Evolutionary conservation across 2,888 invertebrate genomes (phyloP), one percentile per base, ranked within the genome.

Genomic region (Tridacna crocea): DNA sequence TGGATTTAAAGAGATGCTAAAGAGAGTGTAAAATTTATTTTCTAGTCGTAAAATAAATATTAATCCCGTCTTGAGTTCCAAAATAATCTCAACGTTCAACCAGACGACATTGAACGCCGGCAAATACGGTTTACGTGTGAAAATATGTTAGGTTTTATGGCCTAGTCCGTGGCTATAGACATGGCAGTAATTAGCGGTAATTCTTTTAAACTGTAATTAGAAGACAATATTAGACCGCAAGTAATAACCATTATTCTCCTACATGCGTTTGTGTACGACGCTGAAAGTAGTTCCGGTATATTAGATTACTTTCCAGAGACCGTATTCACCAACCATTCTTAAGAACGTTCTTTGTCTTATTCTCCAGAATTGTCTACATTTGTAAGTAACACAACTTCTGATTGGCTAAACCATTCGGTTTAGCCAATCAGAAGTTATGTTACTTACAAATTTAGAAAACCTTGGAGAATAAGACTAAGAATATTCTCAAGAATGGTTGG

Each of bases 11-110:
- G 75, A 83, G 72, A 74, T 77, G 80, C 83, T 83, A 72, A 85
- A 70, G 77, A 83, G 80, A 46, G 27, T 60, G 76, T 83, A 48
- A 81, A 85, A 77, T 83, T 82, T 86, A 86, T 83, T 83, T 77
- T 60, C 74, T 63, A 24, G 60, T 60, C 72, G 83, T 83, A 83
- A 83, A 86, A 86, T 83, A 82, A 86, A 86, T 72, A 81, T 77
- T 77, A 83, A 86, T 81, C 58, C 75, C 75, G 83, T 86, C 83
- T 72, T 65, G 15, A 65, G 27, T 75, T 65, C 66, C 65, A 36
- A 66, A 75, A 75, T 58, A 73, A 73, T 58, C 58, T 46, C 73
- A 70, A 51, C 51, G n/a, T 51, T 15, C 51, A 46, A n/a, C 51
- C 70, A 70, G 70, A 70, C 70, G 70, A 70, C 70, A 70, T 70